A percentile compares a stretch with the other conserved stretches of the same genome.
Conservation (phyloP, 1,140 invertebrate genomes). For the Anastatus disparis region DNA sequence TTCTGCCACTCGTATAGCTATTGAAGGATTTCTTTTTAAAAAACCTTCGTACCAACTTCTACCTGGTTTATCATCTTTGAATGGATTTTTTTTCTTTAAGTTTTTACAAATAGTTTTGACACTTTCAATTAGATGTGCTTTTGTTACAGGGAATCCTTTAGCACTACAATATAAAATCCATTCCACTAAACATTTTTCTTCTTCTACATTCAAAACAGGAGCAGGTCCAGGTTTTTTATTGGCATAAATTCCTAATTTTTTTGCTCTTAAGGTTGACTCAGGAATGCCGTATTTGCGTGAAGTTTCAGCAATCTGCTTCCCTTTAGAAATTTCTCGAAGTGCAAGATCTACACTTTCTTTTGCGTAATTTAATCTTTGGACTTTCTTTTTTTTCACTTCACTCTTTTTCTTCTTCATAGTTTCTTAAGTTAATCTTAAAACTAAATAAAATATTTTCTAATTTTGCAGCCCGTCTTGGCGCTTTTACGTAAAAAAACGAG, state of each 20-base stretch:
- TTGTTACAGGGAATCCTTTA: constrained; percentile 6
- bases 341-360: background rate
- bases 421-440: too few species aligned
- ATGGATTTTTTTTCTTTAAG: background rate
- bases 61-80: constrained; percentile 16
- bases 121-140: background rate
- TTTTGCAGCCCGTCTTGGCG: too few species aligned
- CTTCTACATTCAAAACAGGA: background rate
- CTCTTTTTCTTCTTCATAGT: background rate
- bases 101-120: background rate
- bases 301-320: background rate
- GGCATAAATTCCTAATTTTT: background rate
- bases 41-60: constrained; percentile 11
- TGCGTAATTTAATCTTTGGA: background rate
- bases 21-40: background rate
- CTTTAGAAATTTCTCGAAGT: background rate
- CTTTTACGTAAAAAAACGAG: too few species aligned
- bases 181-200: background rate
- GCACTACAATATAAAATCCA: background rate
- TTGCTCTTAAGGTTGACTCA: constrained; percentile 4
- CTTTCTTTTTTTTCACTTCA: background rate
- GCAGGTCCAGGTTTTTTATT: background rate
- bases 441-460: too few species aligned
- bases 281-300: background rate
- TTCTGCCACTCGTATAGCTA: background rate